Evolutionary conservation across 2,797 vertebrate species (phyloP), one percentile per base, ranked within the genome.

Genomic region (Pseudomugil tenellus): DNA sequence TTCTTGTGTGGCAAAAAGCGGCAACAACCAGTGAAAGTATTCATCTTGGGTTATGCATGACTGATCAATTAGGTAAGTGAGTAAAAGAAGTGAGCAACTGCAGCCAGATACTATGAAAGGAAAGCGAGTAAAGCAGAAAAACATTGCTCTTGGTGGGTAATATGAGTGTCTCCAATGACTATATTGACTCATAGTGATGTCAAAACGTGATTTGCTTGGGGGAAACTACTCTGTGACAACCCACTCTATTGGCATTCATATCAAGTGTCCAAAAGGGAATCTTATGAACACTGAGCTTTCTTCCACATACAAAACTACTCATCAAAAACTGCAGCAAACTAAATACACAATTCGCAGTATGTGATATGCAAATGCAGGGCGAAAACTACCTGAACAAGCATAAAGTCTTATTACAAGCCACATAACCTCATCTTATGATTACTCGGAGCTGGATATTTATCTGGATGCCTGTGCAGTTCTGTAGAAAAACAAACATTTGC

Each of bases 221-320:
- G 48, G 32, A 81, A 74, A 52, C 55, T 77, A 58, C 71, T 76
- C 37, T 63, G 23, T 64, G 52, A 70, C 57, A 77, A 70, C 14
- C 58, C 14, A 39, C 49, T 65, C 72, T 56, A 77, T 82, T 70
- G 74, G 57, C 61, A 82, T 87, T 86, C 76, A 80, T 43, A 74
- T 57, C 59, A 17, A 67, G 63, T 28, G 26, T 79, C 63, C 65
- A 74, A 12, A 77, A 77, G 60, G 70, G 56, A 72, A 75, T 67
- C 61, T 61, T 43, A 17, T 34, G 23, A 70, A n/a, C 41, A 74
- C 75, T 74, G 32, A 67, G 49, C 57, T 63, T 32, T 72, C 67
- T 49, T 81, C 49, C 63, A 43, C 21, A 63, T 72, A 80, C 53
- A 80, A 66, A 72, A 58, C 64, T 53, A 51, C 69, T 80, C 43